phyloP scores from a whole-genome alignment of 1,140 invertebrate genomes.

The Drosophila cardini region DNA sequence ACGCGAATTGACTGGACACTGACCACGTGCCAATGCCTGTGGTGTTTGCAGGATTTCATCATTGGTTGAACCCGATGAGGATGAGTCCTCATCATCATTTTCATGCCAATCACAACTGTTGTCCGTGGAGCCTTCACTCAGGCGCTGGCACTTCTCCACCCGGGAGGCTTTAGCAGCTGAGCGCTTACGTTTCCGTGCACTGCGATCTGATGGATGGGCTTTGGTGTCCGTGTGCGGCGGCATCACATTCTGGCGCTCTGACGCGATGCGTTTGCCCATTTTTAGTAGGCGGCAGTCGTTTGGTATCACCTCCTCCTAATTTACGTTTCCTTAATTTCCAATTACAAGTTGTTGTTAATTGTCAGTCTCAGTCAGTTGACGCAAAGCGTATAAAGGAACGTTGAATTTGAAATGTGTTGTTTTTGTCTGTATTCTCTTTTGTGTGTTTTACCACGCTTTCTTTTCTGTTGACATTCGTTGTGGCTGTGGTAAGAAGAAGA shows the following conservation, averaged over 20 bases:
- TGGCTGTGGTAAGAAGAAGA: conserved; percentile 29
- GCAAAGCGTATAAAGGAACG: conserved; percentile 43
- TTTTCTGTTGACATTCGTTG: conserved; percentile 48
- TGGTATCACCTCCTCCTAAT: conserved; percentile 19
- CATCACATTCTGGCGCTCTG: conserved; percentile 59
- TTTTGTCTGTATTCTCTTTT: conserved; percentile 62
- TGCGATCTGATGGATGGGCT: conserved; percentile 51
- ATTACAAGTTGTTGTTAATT: conserved; percentile 16
- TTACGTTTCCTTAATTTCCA: conserved; percentile 14
- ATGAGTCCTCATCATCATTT: conserved; percentile 78
- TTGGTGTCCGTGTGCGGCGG: conserved; percentile 26
- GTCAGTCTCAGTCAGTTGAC: conserved; percentile 41
- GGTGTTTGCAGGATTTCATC: conserved; percentile 50
- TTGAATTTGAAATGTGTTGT: conserved; percentile 44
- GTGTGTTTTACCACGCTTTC: conserved; percentile 39
- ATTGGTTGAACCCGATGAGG: conserved; percentile 49
- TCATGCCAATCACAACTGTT: conserved; percentile 61
- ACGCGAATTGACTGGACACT: conserved; percentile 40
- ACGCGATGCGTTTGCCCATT: conserved; percentile 67
- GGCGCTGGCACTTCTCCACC: conserved; percentile 56
- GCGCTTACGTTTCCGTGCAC: conserved; percentile 73
- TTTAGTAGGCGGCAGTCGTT: conserved; percentile 15
- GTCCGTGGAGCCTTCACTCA: conserved; percentile 31
- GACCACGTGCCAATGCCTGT: conserved; percentile 42
- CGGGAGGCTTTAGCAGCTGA: conserved; percentile 43